Evolutionary conservation across 2,888 invertebrate species (phyloP), one percentile per base, ranked within the genome.

Genomic region (Elysia crispata): DNA sequence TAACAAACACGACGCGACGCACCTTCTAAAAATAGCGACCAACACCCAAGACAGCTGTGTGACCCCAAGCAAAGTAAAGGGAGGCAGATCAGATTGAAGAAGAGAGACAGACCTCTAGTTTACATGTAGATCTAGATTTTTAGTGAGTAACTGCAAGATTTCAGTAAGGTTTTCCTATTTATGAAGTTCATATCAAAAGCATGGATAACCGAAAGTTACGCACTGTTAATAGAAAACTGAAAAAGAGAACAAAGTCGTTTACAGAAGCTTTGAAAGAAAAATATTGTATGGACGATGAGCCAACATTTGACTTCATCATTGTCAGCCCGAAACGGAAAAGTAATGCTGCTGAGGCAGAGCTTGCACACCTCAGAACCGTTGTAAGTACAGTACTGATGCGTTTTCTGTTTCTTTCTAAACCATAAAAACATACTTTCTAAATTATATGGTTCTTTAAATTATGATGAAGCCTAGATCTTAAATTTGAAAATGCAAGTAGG

Each of bases 301-400:
- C 79, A 50, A 81, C 49, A 70, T 84, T 77, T 50, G 84, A 83
- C 25, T 86, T 85, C 81, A 83, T 87, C 54, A 84, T 87, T 50
- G 75, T 86, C 57, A 87, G 88, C 87, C 67, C 86, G 80, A 60
- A 85, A 85, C 64, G 86, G 82, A 54, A 86, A 81, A 67, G 80
- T 81, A n/a, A 84, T 85, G 25, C 41, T 6, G 64, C 62, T 15
- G 31, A 80, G 15, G 88, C 88, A 8, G 89, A 90, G 67, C 82
- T 90, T n/a, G 88, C 83, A 13, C 87, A 87, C 74, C 81, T 90
- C 20, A 82, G 86, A 76, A 89, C 88, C 83, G 87, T 90, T 80
- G 90, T 90, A 83, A 83, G 88, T 83, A 25, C 70, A 18, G 33
- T 25, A 20, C 0, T 57, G 11, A 41, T 41, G 66, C 30, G 8